Evolutionary conservation across 23 tunicate genomes (phyloP), one percentile per base, ranked within the genome.

Genomic region (Trididemnum clinides): DNA sequence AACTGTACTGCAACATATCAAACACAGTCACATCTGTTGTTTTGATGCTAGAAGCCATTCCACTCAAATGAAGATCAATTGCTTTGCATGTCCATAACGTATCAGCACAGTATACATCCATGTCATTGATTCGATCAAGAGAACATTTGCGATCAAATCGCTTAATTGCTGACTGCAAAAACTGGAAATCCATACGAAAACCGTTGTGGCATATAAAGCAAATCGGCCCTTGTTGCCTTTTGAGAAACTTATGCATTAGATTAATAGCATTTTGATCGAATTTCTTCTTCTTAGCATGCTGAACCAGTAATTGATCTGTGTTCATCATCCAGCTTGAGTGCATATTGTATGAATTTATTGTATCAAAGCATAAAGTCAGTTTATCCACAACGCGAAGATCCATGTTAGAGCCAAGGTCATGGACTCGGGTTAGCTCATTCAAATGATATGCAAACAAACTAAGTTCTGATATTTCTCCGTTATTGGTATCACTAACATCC

Each of bases 371-470:
- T 32, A 82, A 23, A 29, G 39, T 64, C 34, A n/a, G n/a, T n/a
- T n/a, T n/a, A n/a, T n/a, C n/a, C n/a, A n/a, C n/a, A n/a, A n/a
- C n/a, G n/a, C n/a, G 18, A 22, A 64, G 64, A 3, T 6, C 30
- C 27, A 64, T 20, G 25, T n/a, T n/a, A 33, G 51, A 12, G 7
- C 64, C 2, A 37, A 64, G 86, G 10, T 34, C 4, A 4, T 65
- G 50, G 4, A 64, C 20, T 21, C 50, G 35, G 2, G 2, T 1
- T 6, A 82, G 21, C 29, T 82, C 77, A 64, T 64, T 37, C 10
- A 32, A 7, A 22, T 82, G 86, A 64, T 64, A 33, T 20, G 86
- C 86, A 34, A 82, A 6, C 15, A 64, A 34, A 49, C 86, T 82
- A 31, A 82, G 36, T 65, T 82, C 86, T 1, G 59, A 31, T 0